These are phyloP conservation scores for Samia ricini DNA, from an alignment of 1,140 invertebrate species.

Conservation along the genomic window DNA sequence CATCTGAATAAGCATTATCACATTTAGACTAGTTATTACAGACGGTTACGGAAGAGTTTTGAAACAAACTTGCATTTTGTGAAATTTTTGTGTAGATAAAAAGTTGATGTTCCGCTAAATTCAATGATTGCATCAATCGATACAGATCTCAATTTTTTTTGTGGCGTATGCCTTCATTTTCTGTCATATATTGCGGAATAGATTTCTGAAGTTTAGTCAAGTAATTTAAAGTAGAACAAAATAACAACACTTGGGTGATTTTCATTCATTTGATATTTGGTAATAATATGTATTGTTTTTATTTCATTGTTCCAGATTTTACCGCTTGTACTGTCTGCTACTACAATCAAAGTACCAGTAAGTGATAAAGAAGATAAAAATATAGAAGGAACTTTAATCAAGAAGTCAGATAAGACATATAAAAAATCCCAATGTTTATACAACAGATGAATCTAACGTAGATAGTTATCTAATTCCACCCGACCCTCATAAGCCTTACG, in stretches of 20 bases:
- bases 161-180: background rate
- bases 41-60: background rate
- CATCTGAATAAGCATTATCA: background rate
- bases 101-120: constrained; percentile 1
- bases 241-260: background rate
- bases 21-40: background rate
- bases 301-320: constrained; percentile 41
- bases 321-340: constrained; percentile 23
- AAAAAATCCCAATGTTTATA: constrained; percentile 43
- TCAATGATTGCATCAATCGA: background rate
- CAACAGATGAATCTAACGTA: constrained; percentile 34
- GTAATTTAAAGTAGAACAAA: background rate
- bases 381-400: constrained; percentile 19
- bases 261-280: background rate
- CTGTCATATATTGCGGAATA: background rate
- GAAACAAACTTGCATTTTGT: background rate
- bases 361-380: constrained; percentile 35
- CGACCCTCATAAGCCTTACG: constrained; percentile 38
- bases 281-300: background rate
- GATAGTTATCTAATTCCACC: constrained; percentile 56
- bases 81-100: background rate
- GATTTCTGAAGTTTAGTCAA: background rate
- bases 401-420: constrained; percentile 21
- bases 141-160: background rate
- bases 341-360: constrained; percentile 53